These are phyloP conservation scores for Ginglymostoma cirratum DNA, from an alignment of 2,113 vertebrate species.

Conservation along the genomic window DNA sequence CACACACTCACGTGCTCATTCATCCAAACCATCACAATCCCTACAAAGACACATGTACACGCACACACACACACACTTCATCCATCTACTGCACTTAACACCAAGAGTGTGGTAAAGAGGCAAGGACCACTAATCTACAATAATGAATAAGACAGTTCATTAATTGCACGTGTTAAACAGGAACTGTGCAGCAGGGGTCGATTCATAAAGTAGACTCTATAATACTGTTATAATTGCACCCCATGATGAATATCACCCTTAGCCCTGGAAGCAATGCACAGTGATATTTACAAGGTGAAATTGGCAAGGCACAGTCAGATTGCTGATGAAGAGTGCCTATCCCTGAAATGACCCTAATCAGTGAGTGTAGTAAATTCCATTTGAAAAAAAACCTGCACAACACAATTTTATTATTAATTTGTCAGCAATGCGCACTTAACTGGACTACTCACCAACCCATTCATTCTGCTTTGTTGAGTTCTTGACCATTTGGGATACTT, in stretches of 20 bases:
- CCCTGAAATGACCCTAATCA: constrained; percentile 18
- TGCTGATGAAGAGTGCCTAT: neutral
- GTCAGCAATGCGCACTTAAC: constrained; percentile 15
- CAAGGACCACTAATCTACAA: neutral
- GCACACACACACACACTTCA: neutral
- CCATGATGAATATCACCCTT: constrained; percentile 26
- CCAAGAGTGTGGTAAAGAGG: neutral
- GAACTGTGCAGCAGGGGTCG: neutral
- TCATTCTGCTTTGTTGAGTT: neutral
- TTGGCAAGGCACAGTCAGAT: neutral
- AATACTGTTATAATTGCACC: constrained; percentile 29
- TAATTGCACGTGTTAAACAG: constrained; percentile 24
- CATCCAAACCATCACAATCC: neutral
- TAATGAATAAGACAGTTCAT: constrained; percentile 9
- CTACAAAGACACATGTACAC: neutral
- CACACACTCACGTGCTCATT: neutral
- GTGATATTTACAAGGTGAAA: constrained; percentile 21
- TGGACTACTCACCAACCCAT: neutral
- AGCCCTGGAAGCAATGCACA: neutral
- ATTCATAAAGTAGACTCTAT: constrained; percentile 3
- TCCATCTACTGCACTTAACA: constrained; percentile 12
- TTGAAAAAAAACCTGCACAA: constrained; percentile 19
- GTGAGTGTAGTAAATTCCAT: neutral
- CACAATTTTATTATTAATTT: neutral
- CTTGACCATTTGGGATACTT: neutral